phyloP scores from a whole-genome alignment of 2,113 vertebrate species.

The Hystrix brachyura region DNA sequence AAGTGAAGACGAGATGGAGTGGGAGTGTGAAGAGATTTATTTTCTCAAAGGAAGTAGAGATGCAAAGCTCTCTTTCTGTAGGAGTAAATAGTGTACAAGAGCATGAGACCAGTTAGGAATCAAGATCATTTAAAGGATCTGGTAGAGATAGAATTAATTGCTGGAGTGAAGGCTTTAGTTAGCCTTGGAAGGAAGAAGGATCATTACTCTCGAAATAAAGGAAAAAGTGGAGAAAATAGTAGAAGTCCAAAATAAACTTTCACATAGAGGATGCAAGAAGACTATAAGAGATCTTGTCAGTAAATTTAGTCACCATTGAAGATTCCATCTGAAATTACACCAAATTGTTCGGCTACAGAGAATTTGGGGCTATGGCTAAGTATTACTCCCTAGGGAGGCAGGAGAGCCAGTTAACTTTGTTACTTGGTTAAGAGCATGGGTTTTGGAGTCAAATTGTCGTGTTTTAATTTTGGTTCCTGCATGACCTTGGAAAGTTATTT shows the following conservation, averaged over 20 bases:
- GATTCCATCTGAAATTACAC: neutral
- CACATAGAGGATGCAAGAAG: neutral
- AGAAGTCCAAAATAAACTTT: neutral
- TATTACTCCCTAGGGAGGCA: neutral
- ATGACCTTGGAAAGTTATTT: neutral
- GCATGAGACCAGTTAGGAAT: neutral
- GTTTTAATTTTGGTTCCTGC: neutral
- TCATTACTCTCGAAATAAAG: neutral
- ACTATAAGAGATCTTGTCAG: neutral
- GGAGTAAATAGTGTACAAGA: neutral
- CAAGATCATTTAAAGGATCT: neutral
- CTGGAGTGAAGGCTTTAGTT: neutral
- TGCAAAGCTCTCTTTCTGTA: neutral
- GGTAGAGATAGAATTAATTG: neutral
- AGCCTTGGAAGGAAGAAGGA: neutral
- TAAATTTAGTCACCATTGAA: neutral
- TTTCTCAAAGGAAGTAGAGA: neutral
- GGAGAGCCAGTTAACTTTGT: neutral
- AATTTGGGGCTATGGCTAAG: neutral
- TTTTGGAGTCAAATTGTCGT: neutral
- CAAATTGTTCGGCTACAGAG: neutral
- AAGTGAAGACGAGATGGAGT: neutral
- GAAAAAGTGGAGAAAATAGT: conserved; percentile 7
- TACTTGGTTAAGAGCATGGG: neutral
- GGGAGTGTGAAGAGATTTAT: neutral